Evolutionary conservation across 2,113 vertebrate genomes (phyloP).

Genomic region (Caranx ignobilis): DNA sequence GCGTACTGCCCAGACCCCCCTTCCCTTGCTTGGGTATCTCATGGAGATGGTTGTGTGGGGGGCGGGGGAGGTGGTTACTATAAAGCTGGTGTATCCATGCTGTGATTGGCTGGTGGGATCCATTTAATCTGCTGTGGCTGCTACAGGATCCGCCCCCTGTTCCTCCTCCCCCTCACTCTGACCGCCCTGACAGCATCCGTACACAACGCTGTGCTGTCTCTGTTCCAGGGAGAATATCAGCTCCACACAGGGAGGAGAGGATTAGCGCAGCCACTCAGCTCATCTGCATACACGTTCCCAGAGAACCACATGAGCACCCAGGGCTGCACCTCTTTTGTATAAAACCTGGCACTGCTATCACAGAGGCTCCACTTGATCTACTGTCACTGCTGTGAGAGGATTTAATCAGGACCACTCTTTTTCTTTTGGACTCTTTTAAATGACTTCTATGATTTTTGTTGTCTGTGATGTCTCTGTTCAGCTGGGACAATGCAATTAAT

Average conservation of each 20-base stretch:
- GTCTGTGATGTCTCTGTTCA: constrained; percentile 42
- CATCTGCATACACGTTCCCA: constrained; percentile 84
- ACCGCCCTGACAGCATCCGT: constrained; percentile 82
- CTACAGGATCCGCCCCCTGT: constrained; percentile 77
- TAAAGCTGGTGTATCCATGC: constrained; percentile 76
- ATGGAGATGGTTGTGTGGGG: constrained; percentile 69
- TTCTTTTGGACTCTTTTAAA: constrained; percentile 17
- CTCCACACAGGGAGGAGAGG: constrained; percentile 84
- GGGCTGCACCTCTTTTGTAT: constrained; percentile 67
- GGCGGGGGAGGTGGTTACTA: constrained; percentile 77
- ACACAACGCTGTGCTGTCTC: constrained; percentile 84
- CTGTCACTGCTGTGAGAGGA: constrained; percentile 62
- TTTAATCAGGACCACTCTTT: constrained; percentile 47
- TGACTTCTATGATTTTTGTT: constrained; percentile 19
- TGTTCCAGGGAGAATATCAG: constrained; percentile 89
- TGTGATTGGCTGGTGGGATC: constrained; percentile 89
- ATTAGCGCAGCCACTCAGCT: constrained; percentile 84
- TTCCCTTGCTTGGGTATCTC: constrained; percentile 71
- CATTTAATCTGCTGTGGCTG: constrained; percentile 84
- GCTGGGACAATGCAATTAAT: constrained; percentile 65
- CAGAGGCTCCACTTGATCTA: constrained; percentile 55
- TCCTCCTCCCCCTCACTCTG: constrained; percentile 79
- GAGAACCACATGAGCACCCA: constrained; percentile 70
- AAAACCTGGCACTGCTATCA: constrained; percentile 66
- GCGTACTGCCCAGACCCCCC: constrained; percentile 72